Evolutionary conservation across 2,888 invertebrate species (phyloP), one percentile per base, ranked within the genome.

Genomic region (Limnephilus rhombicus): DNA sequence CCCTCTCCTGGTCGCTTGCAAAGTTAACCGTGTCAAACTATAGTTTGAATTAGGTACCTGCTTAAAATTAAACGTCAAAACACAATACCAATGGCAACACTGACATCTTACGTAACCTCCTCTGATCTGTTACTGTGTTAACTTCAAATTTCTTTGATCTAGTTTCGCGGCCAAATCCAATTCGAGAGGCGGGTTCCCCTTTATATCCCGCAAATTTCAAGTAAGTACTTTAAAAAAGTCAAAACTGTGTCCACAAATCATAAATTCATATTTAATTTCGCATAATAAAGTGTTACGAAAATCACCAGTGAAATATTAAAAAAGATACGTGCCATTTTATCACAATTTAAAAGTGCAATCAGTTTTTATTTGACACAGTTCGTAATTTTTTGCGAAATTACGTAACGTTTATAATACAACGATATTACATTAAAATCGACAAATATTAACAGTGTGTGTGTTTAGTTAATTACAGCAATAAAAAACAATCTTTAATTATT

Each of bases 131-230:
- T 18, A 15, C 91, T 91, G 83, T 9, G 18, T 89, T 91, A 89
- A 89, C 37, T n/a, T n/a, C 34, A 24, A 34, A 12, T 45, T 89
- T 85, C 89, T 89, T 89, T 41, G 89, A 1, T 89, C 85, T 80
- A 85, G 80, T 89, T 92, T 91, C 92, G 92, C 89, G 92, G 49
- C 80, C 89, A 80, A 85, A 91, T 45, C 90, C 89, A 49, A 80
- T 80, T 88, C 85, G 85, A 81, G 45, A 83, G 89, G 85, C 89
- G 92, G 92, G 91, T 89, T 92, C 89, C 89, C 92, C 89, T 92
- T 37, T 41, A 34, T 49, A 80, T 37, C 91, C 92, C 92, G 29
- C 91, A 88, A 85, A 89, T 91, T 89, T 7, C 24, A 92, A 92
- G 92, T 92, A 92, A 92, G 92, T 92, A 92, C 15, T 80, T 41